Evolutionary conservation across 2,888 invertebrate species (phyloP).

Genomic region (Silvanus unidentatus): DNA sequence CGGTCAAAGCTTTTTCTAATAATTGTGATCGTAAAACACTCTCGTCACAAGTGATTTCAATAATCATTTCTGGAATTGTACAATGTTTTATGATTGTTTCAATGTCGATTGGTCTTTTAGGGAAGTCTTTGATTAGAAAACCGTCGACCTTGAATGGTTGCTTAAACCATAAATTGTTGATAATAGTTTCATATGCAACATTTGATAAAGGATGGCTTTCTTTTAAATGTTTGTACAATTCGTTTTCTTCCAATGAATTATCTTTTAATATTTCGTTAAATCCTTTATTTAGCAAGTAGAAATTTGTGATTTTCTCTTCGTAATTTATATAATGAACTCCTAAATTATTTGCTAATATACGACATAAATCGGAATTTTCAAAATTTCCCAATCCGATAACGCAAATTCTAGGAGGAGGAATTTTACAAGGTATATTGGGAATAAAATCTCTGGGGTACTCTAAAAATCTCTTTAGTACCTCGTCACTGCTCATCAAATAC

Average conservation of each 20-base stretch:
- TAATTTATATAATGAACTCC: slow-evolving; percentile 53
- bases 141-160: slow-evolving; percentile 49
- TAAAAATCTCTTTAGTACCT: slow-evolving; percentile 49
- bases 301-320: slow-evolving; percentile 15
- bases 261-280: slow-evolving; percentile 8
- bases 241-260: slow-evolving; percentile 8
- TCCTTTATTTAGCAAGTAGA: slow-evolving; percentile 24
- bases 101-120: slow-evolving; percentile 52
- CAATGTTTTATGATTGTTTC: slow-evolving; percentile 49
- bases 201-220: slow-evolving; percentile 48
- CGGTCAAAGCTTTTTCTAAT: slow-evolving; percentile 22
- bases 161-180: slow-evolving; percentile 52
- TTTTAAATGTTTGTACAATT: slow-evolving; percentile 45
- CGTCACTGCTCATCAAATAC: slow-evolving; percentile 51
- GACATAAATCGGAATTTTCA: slow-evolving; percentile 51
- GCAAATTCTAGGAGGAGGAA: slow-evolving; percentile 8
- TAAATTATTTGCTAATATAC: slow-evolving; percentile 51
- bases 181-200: slow-evolving; percentile 41
- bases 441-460: slow-evolving; percentile 50
- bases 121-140: slow-evolving; percentile 59
- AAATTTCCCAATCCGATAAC: slow-evolving; percentile 50
- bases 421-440: slow-evolving; percentile 16
- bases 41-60: slow-evolving; percentile 47
- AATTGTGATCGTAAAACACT: slow-evolving; percentile 27
- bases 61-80: slow-evolving; percentile 54